Base-by-base conservation (phyloP, 1,140 invertebrate species). In the Helicoverpa armigera region DNA sequence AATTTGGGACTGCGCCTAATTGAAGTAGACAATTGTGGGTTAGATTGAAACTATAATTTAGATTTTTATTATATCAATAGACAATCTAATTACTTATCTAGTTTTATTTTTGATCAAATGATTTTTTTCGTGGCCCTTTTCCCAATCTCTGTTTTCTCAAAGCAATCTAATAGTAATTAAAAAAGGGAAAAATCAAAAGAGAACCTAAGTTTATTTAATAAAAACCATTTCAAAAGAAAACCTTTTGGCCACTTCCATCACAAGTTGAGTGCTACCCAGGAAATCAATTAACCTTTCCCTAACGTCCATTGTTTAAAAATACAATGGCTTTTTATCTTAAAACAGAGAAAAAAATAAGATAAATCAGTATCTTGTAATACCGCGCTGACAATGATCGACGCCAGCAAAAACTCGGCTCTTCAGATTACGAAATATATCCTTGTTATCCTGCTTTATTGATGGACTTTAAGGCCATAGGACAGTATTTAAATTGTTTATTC, bases 271-370 rank as follows among this genome's bases (percentile, higher is more conserved):
- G 18, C 16, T 29, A 69, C 65, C 48, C 67, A 53, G 67, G 63
- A 70, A 53, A 72, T 72, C 50, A 72, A 72, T 72, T 72, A 72
- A 72, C 69, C 69, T 72, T 72, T 70, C 31, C 50, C 65, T n/a
- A 72, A 31, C 50, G 13, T 31, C 16, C 43, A 54, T 72, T 72
- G 69, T 72, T 72, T 72, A 53, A 72, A 54, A 72, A 53, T 54
- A 72, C 69, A 72, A 72, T 72, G 23, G 69, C 18, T 43, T 69
- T 51, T 72, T 54, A 72, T 72, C 53, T 14, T 18, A 12, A 53
- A 16, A 54, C 50, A 54, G 53, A 54, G 54, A 23, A 51, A 13
- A 53, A 16, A 16, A 29, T 18, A 51, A 18, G 16, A 72, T 54
- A 54, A 54, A 54, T 72, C 69, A 72, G 18, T 5, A 54, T 31